These are phyloP conservation scores for Anas capensis DNA, from an alignment of 2,797 vertebrate species.

Conservation along the genomic window DNA sequence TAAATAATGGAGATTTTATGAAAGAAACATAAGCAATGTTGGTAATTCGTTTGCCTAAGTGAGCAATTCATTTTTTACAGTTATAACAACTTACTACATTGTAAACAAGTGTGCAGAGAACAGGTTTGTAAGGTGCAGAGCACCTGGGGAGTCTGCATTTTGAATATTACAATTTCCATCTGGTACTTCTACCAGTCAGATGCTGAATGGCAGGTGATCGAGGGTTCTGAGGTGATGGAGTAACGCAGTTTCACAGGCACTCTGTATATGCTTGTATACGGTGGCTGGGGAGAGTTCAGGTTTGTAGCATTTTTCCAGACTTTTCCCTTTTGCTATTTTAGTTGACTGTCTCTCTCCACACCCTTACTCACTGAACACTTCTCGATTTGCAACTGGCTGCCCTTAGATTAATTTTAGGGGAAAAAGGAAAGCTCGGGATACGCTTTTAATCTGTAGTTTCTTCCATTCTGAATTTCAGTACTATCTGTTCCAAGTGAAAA, in stretches of 20 bases:
- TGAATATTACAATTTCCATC: neutral
- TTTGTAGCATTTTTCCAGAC: no score
- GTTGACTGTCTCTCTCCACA: neutral
- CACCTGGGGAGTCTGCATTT: fast-evolving
- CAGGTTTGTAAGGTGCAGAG: neutral
- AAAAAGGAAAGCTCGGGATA: neutral
- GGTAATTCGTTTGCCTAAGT: neutral
- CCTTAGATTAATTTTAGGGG: neutral
- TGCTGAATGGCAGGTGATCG: neutral
- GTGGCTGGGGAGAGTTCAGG: neutral
- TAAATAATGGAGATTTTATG: neutral
- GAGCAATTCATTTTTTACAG: neutral
- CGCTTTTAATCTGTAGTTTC: neutral
- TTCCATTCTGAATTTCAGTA: neutral
- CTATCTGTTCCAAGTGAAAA: neutral
- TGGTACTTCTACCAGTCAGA: neutral
- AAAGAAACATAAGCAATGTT: neutral
- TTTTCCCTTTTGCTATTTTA: neutral
- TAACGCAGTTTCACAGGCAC: neutral
- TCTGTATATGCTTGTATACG: no score
- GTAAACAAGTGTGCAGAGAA: neutral
- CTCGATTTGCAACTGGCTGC: neutral
- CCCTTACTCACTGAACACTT: fast-evolving
- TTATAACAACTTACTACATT: neutral
- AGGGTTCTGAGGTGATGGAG: neutral